Percentiles rank a stretch among this genome's conserved stretches.
Evolutionary conservation across 2,888 invertebrate genomes (phyloP).

Genomic region (Euzophera pinguis): DNA sequence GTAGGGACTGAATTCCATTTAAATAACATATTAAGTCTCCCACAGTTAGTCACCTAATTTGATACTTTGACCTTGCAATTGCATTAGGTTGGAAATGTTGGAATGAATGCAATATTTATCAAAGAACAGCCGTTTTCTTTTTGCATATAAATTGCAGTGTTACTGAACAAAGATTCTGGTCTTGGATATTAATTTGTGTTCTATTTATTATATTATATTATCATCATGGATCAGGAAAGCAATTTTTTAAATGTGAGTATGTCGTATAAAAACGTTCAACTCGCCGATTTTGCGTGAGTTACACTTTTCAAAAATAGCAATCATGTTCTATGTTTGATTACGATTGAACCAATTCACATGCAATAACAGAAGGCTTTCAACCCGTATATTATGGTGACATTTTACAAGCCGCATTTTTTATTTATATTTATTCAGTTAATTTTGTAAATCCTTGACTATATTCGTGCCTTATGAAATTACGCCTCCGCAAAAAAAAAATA

Average conservation of each 20-base stretch:
- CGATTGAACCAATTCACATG: conserved; percentile 36
- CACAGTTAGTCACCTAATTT: conserved; percentile 4
- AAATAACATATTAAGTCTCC: background rate
- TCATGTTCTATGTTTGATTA: conserved; percentile 17
- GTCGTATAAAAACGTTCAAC: too few species aligned
- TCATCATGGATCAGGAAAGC: too few species aligned
- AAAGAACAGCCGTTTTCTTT: background rate
- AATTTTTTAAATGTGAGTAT: too few species aligned
- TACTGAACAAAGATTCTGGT: background rate
- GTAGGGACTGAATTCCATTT: background rate
- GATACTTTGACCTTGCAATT: conserved; percentile 12
- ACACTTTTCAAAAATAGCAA: too few species aligned
- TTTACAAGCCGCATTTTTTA: conserved; percentile 39
- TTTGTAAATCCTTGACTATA: conserved; percentile 63
- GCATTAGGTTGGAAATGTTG: background rate
- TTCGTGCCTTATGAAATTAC: conserved; percentile 56
- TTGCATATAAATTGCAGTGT: conserved; percentile 7
- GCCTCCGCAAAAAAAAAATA: conserved; percentile 45
- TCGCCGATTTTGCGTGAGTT: too few species aligned
- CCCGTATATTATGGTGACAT: conserved; percentile 47
- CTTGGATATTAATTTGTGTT: background rate
- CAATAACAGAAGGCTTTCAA: conserved; percentile 29
- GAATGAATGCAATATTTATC: background rate
- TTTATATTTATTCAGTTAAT: conserved; percentile 42
- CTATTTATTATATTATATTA: too few species aligned